Percentiles rank a stretch among this genome's conserved stretches.
These are phyloP conservation scores for Coluber constrictor DNA, from an alignment of 2,797 vertebrate species.

Conservation along the genomic window DNA sequence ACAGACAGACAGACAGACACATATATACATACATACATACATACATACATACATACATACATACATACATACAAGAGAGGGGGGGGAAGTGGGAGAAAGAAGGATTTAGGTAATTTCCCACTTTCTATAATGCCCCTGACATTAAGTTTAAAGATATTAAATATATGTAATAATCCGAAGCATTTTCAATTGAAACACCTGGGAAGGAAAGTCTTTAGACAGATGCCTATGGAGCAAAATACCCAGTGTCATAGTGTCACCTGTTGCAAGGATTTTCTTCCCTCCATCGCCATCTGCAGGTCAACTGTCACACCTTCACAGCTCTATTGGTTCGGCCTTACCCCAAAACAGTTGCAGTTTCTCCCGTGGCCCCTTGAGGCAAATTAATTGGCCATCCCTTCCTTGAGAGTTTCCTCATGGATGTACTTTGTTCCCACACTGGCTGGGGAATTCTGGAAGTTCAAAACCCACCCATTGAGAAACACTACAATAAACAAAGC, in stretches of 20 bases:
- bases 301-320: neutral
- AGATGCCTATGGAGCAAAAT: neutral
- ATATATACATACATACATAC: too few species aligned
- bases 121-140: neutral
- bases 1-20: too few species aligned
- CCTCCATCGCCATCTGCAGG: neutral
- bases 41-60: too few species aligned
- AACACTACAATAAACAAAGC: too few species aligned
- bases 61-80: fast-evolving
- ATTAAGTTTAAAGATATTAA: neutral
- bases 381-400: too few species aligned
- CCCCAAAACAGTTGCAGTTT: too few species aligned
- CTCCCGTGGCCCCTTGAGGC: too few species aligned
- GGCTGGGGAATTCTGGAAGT: neutral
- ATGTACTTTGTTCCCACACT: neutral
- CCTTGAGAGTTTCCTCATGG: too few species aligned
- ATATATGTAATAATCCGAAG: neutral
- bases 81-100: neutral
- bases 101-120: neutral
- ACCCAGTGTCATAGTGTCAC: neutral
- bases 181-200: neutral
- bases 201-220: neutral
- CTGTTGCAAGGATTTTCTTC: neutral
- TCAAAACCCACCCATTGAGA: neutral
- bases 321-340: too few species aligned